Evolutionary conservation across 2,113 vertebrate species (phyloP).

Genomic region (Solenodon paradoxus): DNA sequence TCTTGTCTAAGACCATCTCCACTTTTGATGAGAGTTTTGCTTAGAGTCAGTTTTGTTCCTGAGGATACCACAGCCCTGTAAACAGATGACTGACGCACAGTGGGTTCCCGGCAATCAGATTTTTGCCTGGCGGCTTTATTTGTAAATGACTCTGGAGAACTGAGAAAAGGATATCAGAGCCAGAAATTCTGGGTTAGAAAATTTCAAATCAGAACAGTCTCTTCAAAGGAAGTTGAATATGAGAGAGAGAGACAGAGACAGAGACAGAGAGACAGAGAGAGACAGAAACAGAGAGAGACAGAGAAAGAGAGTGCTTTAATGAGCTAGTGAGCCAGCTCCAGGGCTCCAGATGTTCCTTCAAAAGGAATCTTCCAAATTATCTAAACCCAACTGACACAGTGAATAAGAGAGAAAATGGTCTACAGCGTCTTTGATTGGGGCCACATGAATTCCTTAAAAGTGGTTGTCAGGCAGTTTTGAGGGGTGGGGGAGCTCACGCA

Average conservation of each 20-base stretch:
- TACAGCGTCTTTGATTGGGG: slow-evolving; percentile 5
- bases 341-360: slow-evolving; percentile 36
- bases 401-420: neutral
- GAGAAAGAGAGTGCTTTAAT: neutral
- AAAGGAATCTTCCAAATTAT: slow-evolving; percentile 27
- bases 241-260: neutral
- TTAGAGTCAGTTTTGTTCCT: neutral
- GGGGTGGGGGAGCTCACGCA: neutral
- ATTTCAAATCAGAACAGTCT: slow-evolving; percentile 52
- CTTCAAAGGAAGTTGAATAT: slow-evolving; percentile 38
- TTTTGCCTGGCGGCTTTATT: slow-evolving; percentile 45
- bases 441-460: slow-evolving; percentile 3
- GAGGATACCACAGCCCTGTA: neutral
- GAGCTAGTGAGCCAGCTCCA: neutral
- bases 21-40: neutral
- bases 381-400: slow-evolving; percentile 1
- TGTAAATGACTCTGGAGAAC: slow-evolving; percentile 56
- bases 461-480: neutral
- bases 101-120: slow-evolving; percentile 41
- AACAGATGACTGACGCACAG: slow-evolving; percentile 7
- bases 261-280: neutral
- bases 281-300: neutral
- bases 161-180: slow-evolving; percentile 53
- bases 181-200: slow-evolving; percentile 51
- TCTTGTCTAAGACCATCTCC: neutral